Percentiles rank a stretch among this genome's conserved stretches.
phyloP scores from a whole-genome alignment of 1,140 invertebrate genomes.

The Drosophila tropicalis region DNA sequence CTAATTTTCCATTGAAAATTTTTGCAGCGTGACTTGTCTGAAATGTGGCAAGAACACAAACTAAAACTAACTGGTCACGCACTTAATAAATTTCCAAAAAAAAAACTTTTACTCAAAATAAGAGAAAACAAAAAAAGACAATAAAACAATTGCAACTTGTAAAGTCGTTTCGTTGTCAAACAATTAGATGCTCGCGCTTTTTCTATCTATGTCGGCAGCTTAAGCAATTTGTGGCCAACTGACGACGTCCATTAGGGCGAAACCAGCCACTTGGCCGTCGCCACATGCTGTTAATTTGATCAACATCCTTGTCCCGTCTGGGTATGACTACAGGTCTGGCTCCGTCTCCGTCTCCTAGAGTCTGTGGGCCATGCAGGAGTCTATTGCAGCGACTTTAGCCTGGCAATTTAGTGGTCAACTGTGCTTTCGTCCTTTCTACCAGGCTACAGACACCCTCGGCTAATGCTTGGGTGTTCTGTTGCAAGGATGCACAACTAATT shows the following conservation, averaged over 20 bases:
- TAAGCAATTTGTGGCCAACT: constrained; percentile 58
- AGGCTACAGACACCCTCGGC: constrained; percentile 29
- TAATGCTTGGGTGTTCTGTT: constrained; percentile 62
- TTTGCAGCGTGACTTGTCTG: constrained; percentile 59
- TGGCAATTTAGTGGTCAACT: constrained; percentile 76
- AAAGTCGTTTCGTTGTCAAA: constrained; percentile 59
- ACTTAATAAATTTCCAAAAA: constrained; percentile 38
- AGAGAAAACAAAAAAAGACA: not conserved
- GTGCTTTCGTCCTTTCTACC: constrained; percentile 16
- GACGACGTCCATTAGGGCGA: constrained; percentile 34
- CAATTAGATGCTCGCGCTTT: constrained; percentile 57
- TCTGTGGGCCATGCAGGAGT: not conserved
- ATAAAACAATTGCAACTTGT: constrained; percentile 62
- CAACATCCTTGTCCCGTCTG: constrained; percentile 47
- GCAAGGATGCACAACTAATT: constrained; percentile 73
- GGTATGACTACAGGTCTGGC: not conserved
- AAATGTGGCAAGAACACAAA: constrained; percentile 27
- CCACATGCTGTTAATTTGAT: constrained; percentile 79
- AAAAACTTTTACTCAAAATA: constrained; percentile 40
- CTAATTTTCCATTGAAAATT: constrained; percentile 39
- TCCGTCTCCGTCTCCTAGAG: not conserved
- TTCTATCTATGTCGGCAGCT: constrained; percentile 25
- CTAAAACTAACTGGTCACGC: constrained; percentile 25
- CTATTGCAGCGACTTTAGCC: constrained; percentile 55
- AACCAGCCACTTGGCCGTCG: constrained; percentile 52